phyloP scores from a whole-genome alignment of 2,797 vertebrate species.

The Telmatherina bonti region DNA sequence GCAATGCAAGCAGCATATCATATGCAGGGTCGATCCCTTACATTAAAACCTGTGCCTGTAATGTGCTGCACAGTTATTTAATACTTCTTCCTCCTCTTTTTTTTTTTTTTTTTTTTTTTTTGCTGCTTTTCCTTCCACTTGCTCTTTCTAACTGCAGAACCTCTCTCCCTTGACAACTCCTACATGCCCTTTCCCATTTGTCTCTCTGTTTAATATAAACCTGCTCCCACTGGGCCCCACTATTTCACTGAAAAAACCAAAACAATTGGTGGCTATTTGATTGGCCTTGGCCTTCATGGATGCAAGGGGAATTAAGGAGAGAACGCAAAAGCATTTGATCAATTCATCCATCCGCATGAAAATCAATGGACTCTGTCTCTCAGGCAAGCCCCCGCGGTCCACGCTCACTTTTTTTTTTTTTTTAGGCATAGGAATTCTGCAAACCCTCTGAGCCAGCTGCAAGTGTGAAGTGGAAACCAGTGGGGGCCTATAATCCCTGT shows the following conservation, averaged over 20 bases:
- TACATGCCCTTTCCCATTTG: conserved; percentile 64
- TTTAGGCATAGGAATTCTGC: conserved; percentile 38
- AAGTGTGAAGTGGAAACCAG: conserved; percentile 38
- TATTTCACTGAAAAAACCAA: conserved; percentile 64
- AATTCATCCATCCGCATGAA: conserved; percentile 75
- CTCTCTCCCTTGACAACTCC: conserved; percentile 55
- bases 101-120: conserved; percentile 41
- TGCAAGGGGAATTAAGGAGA: conserved; percentile 64
- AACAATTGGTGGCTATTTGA: conserved; percentile 78
- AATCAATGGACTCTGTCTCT: conserved; percentile 75
- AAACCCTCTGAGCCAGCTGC: conserved; percentile 49
- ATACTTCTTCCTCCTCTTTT: conserved; percentile 49
- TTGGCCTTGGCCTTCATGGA: conserved; percentile 67
- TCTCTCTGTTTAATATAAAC: conserved; percentile 76
- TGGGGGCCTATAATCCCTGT: conserved; percentile 27
- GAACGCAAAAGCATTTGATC: conserved; percentile 71
- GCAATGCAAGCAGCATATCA: conserved; percentile 21
- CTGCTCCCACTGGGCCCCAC: conserved; percentile 59
- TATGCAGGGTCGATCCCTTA: conserved; percentile 18
- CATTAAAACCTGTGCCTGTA: conserved; percentile 44
- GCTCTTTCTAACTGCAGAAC: conserved; percentile 50
- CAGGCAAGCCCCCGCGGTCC: conserved; percentile 54
- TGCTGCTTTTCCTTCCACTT: conserved; percentile 34
- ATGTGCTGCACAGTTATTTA: conserved; percentile 46
- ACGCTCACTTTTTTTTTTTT: conserved; percentile 25